These are phyloP conservation scores for Aporophyla lueneburgensis DNA, from an alignment of 2,888 invertebrate species.

Conservation along the genomic window DNA sequence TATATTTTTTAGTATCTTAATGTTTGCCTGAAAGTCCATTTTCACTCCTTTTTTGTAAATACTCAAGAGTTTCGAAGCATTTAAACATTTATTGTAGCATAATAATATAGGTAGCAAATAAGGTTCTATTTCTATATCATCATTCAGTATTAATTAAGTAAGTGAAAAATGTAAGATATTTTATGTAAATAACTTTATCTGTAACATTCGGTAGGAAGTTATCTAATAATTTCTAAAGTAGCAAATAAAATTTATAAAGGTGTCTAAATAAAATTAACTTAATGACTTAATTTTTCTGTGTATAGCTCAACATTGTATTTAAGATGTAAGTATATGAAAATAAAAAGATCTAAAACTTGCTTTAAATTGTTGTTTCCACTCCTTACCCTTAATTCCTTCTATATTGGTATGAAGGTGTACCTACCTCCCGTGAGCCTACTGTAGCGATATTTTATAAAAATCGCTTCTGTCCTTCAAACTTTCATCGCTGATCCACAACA, in stretches of 20 bases:
- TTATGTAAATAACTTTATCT: slow-evolving; percentile 8
- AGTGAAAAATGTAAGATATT: not conserved
- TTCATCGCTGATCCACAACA: no score
- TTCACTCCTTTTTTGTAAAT: not conserved
- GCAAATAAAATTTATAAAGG: not conserved
- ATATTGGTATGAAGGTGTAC: no score
- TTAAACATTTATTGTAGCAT: not conserved
- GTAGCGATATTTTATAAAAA: not conserved
- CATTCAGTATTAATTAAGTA: not conserved
- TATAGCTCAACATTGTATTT: not conserved
- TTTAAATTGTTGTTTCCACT: no score
- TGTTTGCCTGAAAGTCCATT: no score
- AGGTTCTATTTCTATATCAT: not conserved
- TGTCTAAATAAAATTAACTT: no score
- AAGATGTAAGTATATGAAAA: not conserved
- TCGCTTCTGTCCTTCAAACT: no score
- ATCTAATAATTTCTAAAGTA: not conserved
- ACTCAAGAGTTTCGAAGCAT: not conserved
- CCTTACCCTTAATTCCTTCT: no score
- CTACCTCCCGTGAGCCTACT: no score
- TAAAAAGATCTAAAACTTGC: not conserved
- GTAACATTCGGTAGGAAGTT: not conserved
- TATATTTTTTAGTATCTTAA: no score
- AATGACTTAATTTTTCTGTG: not conserved
- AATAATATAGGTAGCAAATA: not conserved